A percentile compares a stretch with the other conserved stretches of the same genome.
phyloP scores from a whole-genome alignment of 1,140 invertebrate species.

The Eueides isabella region DNA sequence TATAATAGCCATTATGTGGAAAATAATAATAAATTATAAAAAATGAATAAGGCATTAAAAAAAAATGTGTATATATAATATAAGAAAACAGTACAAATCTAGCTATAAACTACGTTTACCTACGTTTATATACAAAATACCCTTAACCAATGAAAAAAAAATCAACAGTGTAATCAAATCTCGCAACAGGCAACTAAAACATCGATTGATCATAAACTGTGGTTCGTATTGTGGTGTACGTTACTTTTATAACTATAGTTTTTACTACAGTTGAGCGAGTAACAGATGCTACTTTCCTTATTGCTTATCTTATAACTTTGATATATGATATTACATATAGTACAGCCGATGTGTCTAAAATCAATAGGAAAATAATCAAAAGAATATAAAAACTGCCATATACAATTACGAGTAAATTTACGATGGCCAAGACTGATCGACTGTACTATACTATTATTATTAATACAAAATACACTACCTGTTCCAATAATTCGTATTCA shows the following conservation, averaged over 20 bases:
- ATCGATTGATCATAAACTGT: slow-evolving; percentile 34
- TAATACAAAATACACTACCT: background rate
- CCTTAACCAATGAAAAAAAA: slow-evolving; percentile 32
- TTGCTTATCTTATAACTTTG: background rate
- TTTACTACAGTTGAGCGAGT: no score
- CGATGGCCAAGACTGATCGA: no score
- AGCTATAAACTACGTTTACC: slow-evolving; percentile 29
- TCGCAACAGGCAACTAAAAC: slow-evolving; percentile 68
- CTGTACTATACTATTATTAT: no score
- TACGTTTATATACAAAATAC: slow-evolving; percentile 38
- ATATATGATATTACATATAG: background rate
- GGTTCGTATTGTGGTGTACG: slow-evolving; percentile 30
- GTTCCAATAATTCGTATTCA: background rate
- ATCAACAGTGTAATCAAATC: slow-evolving; percentile 57
- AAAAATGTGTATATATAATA: background rate
- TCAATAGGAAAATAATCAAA: no score
- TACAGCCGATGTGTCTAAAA: no score
- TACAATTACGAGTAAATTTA: no score
- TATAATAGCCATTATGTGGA: background rate
- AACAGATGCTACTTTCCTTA: background rate
- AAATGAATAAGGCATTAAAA: slow-evolving; percentile 11
- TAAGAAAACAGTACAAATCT: background rate
- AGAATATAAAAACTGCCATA: no score
- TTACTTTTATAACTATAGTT: background rate
- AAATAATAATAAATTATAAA: slow-evolving; percentile 1